Evolutionary conservation across 1,140 invertebrate species (phyloP).

Genomic region (Nasonia longicornis): DNA sequence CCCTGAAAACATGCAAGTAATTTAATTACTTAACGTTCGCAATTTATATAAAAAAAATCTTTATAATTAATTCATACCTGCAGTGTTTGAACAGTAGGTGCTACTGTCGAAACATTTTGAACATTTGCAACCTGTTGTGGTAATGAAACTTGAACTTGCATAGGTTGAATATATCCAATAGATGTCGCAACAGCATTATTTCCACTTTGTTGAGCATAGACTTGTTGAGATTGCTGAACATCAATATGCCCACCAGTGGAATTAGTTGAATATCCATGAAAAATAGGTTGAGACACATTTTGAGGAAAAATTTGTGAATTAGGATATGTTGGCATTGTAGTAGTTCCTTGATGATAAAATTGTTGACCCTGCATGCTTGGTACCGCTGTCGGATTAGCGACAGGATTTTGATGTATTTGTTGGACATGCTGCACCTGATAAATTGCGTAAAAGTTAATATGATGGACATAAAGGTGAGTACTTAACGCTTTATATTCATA

Average conservation of each 20-base stretch:
- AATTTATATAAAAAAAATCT: not conserved
- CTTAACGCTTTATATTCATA: conserved; percentile 30
- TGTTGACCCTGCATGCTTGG: conserved; percentile 59
- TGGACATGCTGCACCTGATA: conserved; percentile 57
- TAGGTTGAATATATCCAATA: conserved; percentile 59
- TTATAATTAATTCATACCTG: conserved; percentile 22
- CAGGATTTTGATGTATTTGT: conserved; percentile 58
- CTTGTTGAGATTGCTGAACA: conserved; percentile 60
- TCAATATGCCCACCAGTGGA: conserved; percentile 60
- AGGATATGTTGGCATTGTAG: conserved; percentile 52
- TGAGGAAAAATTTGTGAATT: conserved; percentile 58
- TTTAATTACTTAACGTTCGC: not conserved
- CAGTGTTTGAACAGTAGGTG: conserved; percentile 39
- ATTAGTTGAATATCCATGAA: conserved; percentile 60
- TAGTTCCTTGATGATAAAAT: conserved; percentile 59
- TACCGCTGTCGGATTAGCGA: conserved; percentile 55
- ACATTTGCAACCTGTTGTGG: conserved; percentile 58
- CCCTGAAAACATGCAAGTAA: conserved; percentile 6
- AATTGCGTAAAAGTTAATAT: not conserved
- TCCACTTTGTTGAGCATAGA: conserved; percentile 53
- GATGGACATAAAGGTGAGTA: not conserved
- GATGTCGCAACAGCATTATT: conserved; percentile 54
- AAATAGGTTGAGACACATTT: conserved; percentile 65
- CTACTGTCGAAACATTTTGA: conserved; percentile 53
- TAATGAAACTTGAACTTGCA: conserved; percentile 60